These are phyloP conservation scores for Acyrthosiphon pisum DNA, from an alignment of 1,140 invertebrate genomes.

Conservation along the genomic window DNA sequence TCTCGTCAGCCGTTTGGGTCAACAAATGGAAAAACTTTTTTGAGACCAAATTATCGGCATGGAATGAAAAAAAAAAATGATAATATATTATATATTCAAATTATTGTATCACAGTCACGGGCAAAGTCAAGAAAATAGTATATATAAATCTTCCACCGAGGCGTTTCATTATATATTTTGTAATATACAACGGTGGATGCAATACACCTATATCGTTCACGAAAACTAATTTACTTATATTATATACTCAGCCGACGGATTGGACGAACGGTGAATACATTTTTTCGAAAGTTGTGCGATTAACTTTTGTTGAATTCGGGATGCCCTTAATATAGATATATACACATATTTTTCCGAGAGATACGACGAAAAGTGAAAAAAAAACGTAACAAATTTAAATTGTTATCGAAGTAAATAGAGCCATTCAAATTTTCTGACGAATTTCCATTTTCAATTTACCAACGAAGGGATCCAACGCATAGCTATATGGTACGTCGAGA, in stretches of 20 bases:
- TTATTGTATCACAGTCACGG: not conserved
- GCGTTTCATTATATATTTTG: not conserved
- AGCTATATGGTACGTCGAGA: not conserved
- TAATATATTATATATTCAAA: slow-evolving; percentile 23
- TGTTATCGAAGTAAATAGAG: slow-evolving; percentile 9
- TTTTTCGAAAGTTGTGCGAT: not conserved
- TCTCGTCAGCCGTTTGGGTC: not conserved
- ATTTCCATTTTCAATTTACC: slow-evolving; percentile 48
- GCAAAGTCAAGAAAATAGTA: not conserved
- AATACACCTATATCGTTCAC: not conserved
- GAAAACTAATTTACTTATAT: slow-evolving; percentile 17
- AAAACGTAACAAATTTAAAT: slow-evolving; percentile 35
- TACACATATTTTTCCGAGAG: no score
- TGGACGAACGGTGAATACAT: not conserved
- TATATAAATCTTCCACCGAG: not conserved
- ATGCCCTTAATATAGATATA: not conserved
- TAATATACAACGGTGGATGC: not conserved
- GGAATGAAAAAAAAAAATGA: slow-evolving; percentile 11
- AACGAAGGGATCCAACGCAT: not conserved
- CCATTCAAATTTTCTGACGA: slow-evolving; percentile 24
- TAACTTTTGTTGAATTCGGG: not conserved
- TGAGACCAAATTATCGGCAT: not conserved
- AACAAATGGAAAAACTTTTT: slow-evolving; percentile 51
- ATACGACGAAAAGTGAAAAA: not conserved
- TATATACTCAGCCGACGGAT: not conserved